Evolutionary conservation across 2,797 vertebrate species (phyloP).

Genomic region (Oceanodroma leucorhoa): DNA sequence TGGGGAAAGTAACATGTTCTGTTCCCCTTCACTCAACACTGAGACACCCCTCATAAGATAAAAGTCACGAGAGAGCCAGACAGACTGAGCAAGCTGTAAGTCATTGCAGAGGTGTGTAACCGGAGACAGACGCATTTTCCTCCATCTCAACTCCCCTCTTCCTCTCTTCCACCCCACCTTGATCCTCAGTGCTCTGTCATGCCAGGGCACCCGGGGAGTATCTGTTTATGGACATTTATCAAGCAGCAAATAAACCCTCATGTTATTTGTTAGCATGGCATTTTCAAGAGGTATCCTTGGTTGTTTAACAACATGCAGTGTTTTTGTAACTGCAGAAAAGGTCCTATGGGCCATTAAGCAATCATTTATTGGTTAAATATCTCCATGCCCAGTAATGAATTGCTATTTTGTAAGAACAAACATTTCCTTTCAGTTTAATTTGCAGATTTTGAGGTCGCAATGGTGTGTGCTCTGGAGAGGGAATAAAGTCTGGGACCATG

Average conservation of each 20-base stretch:
- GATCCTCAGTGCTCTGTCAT: background rate
- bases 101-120: background rate
- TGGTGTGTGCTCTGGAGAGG: constrained; percentile 11
- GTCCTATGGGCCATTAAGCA: constrained; percentile 44
- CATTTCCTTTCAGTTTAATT: constrained; percentile 31
- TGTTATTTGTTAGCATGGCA: constrained; percentile 13
- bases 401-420: constrained; percentile 42
- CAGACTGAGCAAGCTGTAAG: background rate
- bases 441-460: constrained; percentile 24
- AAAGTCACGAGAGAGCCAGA: background rate
- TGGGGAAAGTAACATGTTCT: background rate
- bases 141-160: background rate
- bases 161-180: background rate
- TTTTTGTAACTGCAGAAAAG: constrained; percentile 49
- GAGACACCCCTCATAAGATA: background rate
- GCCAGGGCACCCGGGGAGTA: background rate
- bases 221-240: constrained; percentile 12
- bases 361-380: constrained; percentile 53
- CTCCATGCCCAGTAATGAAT: constrained; percentile 30
- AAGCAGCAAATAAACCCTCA: background rate
- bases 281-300: constrained; percentile 31
- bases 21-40: background rate
- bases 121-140: background rate
- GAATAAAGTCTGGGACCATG: constrained; percentile 46
- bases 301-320: constrained; percentile 24